These are phyloP conservation scores for Hipposideros armiger DNA, from an alignment of 2,113 vertebrate genomes.

Conservation along the genomic window DNA sequence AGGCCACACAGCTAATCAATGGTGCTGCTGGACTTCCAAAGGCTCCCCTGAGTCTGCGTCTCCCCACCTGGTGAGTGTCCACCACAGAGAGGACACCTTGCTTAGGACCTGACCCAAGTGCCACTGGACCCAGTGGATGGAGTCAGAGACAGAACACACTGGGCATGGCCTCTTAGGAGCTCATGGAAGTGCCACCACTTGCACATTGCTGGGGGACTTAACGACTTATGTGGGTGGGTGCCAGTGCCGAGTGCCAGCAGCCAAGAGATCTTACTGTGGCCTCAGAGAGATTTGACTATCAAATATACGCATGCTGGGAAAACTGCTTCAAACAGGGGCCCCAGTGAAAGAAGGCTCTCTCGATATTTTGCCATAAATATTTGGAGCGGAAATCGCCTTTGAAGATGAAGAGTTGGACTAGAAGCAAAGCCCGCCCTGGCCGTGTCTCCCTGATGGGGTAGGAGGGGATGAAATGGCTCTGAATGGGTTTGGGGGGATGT, in stretches of 20 bases:
- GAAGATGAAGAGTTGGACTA: conserved; percentile 13
- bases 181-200: conserved; percentile 73
- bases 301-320: conserved; percentile 54
- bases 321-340: neutral
- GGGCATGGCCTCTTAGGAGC: conserved; percentile 72
- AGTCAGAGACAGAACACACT: conserved; percentile 74
- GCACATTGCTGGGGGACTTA: conserved; percentile 66
- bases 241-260: conserved; percentile 64
- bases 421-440: neutral
- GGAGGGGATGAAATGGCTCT: neutral
- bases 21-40: neutral
- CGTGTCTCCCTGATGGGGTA: fast-evolving
- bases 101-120: conserved; percentile 79
- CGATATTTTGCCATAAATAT: conserved; percentile 60
- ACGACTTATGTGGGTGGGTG: conserved; percentile 72
- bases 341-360: neutral
- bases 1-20: fast-evolving
- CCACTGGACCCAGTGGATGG: conserved; percentile 80
- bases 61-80: conserved; percentile 76
- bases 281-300: conserved; percentile 75
- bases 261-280: conserved; percentile 72
- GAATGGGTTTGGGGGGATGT: fast-evolving
- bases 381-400: neutral
- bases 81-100: conserved; percentile 81
- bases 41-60: neutral